Percentiles rank a stretch among this genome's conserved stretches.
Conservation (phyloP, 2,113 vertebrate genomes). For the Halcyon senegalensis region DNA sequence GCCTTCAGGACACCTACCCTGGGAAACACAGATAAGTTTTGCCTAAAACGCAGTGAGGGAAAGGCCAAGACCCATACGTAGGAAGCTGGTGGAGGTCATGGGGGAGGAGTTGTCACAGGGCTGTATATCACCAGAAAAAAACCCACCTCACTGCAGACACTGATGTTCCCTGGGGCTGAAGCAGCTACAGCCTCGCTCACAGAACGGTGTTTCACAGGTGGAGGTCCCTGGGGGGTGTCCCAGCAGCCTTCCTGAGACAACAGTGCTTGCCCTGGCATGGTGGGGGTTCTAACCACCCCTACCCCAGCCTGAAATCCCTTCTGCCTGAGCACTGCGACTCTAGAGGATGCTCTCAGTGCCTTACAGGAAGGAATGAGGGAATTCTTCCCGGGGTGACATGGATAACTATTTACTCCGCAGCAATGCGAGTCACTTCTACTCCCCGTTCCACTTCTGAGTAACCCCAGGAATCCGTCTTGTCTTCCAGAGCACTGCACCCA, state of each 20-base stretch:
- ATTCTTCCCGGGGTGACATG: not conserved
- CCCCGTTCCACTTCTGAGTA: not conserved
- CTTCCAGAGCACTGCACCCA: not conserved
- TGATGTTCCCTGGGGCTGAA: not conserved
- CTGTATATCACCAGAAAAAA: not conserved
- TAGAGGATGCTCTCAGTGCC: not conserved
- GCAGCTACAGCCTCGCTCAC: not conserved
- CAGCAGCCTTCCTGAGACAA: no score
- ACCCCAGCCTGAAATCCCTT: not conserved
- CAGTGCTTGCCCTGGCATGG: not conserved
- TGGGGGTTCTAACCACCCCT: not conserved
- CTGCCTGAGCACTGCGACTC: not conserved
- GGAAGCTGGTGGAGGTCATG: not conserved
- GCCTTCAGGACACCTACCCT: not conserved
- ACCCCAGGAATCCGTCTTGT: not conserved
- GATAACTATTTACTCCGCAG: not conserved
- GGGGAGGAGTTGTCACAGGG: not conserved
- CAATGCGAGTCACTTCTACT: not conserved
- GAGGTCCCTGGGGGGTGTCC: no score
- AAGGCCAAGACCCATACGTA: not conserved
- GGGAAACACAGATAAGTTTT: not conserved
- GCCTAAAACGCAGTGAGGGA: not conserved
- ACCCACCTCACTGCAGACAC: not conserved
- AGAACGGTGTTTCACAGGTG: not conserved
- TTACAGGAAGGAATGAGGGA: accelerated